Evolutionary conservation across 2,888 invertebrate species (phyloP).

Genomic region (Syrphus vitripennis): DNA sequence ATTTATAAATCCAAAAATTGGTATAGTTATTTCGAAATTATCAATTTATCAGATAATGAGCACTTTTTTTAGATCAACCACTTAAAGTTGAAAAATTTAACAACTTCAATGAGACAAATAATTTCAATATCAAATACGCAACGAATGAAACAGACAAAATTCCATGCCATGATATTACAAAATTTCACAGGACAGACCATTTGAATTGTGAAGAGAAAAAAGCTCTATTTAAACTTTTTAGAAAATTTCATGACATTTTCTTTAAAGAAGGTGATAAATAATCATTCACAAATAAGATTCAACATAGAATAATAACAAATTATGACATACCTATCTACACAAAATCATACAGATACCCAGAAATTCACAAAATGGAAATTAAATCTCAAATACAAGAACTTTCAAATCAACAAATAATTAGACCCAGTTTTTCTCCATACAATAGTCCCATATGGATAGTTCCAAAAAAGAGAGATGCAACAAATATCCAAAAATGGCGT

Average conservation of each 20-base stretch:
- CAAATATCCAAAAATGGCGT: slow-evolving; percentile 31
- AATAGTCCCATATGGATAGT: slow-evolving; percentile 47
- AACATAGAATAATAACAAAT: slow-evolving; percentile 33
- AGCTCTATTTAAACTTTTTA: slow-evolving; percentile 41
- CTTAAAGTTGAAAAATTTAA: background rate
- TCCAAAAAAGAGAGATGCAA: slow-evolving; percentile 37
- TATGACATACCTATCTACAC: slow-evolving; percentile 47
- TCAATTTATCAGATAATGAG: background rate
- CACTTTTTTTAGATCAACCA: slow-evolving; percentile 31
- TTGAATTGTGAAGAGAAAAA: background rate
- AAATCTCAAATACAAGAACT: slow-evolving; percentile 68
- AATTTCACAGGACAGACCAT: background rate
- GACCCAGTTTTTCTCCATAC: slow-evolving; percentile 26
- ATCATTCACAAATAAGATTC: slow-evolving; percentile 44
- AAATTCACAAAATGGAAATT: slow-evolving; percentile 72
- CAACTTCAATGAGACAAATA: background rate
- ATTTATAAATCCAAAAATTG: background rate
- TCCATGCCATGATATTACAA: background rate
- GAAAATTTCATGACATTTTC: slow-evolving; percentile 30
- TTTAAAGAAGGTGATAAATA: slow-evolving; percentile 35
- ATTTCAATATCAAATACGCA: background rate
- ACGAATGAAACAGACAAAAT: background rate
- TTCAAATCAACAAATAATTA: slow-evolving; percentile 54
- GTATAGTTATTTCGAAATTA: background rate
- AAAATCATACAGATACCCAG: slow-evolving; percentile 72